Conservation (phyloP, 2,113 vertebrate species). For the Narcine bancroftii region DNA sequence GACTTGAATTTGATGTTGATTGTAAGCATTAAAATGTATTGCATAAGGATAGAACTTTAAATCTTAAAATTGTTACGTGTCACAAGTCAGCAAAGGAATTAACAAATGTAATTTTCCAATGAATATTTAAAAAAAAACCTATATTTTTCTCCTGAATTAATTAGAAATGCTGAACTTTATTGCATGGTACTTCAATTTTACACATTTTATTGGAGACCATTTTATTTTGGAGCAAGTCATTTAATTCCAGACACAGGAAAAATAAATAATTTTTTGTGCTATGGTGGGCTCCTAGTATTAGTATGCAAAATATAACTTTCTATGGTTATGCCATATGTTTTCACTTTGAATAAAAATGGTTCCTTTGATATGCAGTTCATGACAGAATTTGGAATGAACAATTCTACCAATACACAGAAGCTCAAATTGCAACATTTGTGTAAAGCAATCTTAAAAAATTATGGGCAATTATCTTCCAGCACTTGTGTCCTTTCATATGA, state of each 20-base stretch:
- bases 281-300: not conserved
- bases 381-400: not conserved
- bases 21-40: not conserved
- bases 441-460: not conserved
- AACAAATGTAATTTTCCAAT: not conserved
- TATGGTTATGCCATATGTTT: not conserved
- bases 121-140: not conserved
- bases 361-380: slow-evolving; percentile 1
- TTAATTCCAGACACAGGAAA: not conserved
- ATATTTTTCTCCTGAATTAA: not conserved
- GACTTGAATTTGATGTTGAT: not conserved
- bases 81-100: not conserved
- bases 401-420: not conserved
- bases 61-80: not conserved
- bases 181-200: not conserved
- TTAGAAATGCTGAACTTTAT: not conserved
- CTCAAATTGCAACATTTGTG: not conserved
- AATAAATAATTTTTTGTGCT: slow-evolving; percentile 5
- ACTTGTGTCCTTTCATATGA: slow-evolving; percentile 18
- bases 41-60: not conserved
- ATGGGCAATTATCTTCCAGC: slow-evolving; percentile 14
- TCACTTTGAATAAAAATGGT: not conserved
- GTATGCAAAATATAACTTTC: slow-evolving; percentile 31
- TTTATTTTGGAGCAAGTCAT: not conserved
- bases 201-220: not conserved